Base-by-base conservation (phyloP, 35 echinoderm and acorn worm species). In the Ophiothrix spiculata region DNA sequence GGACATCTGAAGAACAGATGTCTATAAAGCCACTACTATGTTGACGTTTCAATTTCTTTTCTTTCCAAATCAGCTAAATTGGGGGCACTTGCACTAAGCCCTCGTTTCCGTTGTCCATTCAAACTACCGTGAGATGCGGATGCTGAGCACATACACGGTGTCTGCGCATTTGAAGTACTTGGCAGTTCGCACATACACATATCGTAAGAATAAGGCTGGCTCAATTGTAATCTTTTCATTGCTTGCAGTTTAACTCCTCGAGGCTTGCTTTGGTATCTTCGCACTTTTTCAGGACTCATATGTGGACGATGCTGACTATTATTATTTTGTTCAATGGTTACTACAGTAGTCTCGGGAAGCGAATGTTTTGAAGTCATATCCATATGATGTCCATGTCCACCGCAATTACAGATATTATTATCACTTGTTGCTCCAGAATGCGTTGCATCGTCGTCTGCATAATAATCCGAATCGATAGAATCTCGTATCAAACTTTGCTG, bases 111-210 rank as follows among this genome's bases (percentile, higher is more conserved):
- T 28, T 15, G 60, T 69, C 60, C 60, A 69, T 69, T 69, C 60
- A 69, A 69, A 69, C 25, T 69, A 69, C 60, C 60, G 29, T 69
- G 60, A 15, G 60, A 69, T n/a, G n/a, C n/a, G n/a, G n/a, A n/a
- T 2, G 60, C 3, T n/a, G 6, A 6, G 60, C 60, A 69, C 10
- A n/a, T 10, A 2, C 60, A 10, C 25, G 29, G 3, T 12, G 10
- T n/a, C 29, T 69, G 60, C 60, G 23, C 29, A 69, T 69, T 69
- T 69, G 60, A 69, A n/a, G 60, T 69, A 69, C 60, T 69, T 12
- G 60, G 60, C 60, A 69, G 29, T 28, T 69, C 60, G 29, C 60
- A 69, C 60, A 69, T 69, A 28, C 60, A 69, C 60, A 69, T 69
- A 28, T 69, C 60, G 23, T 69, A 69, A 12, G 60, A 69, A 15